Percentiles rank a stretch among this genome's conserved stretches.
Conservation (phyloP, 2,797 vertebrate genomes). For the Pagetopsis macropterus region DNA sequence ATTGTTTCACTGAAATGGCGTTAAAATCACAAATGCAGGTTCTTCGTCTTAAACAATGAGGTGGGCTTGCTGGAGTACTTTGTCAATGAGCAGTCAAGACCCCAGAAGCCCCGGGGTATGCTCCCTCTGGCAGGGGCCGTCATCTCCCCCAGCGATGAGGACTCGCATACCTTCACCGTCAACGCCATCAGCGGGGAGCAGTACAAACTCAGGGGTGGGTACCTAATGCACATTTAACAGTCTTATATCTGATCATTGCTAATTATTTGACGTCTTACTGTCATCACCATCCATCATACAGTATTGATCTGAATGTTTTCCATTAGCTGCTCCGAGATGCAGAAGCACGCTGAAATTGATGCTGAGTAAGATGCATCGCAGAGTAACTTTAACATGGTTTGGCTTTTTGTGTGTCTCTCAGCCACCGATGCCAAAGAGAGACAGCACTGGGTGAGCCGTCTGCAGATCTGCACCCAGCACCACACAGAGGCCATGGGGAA, state of each 20-base stretch:
- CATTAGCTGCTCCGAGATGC: constrained; percentile 59
- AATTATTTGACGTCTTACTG: constrained; percentile 9
- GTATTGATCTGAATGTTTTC: constrained; percentile 71
- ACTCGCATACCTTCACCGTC: constrained; percentile 98
- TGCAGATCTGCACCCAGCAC: constrained; percentile 97
- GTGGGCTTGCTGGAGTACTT: constrained; percentile 96
- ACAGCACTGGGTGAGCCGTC: constrained; percentile 98
- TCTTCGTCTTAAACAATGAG: constrained; percentile 98
- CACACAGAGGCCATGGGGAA: constrained; percentile 99
- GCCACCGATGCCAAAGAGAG: constrained; percentile 96
- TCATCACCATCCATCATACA: constrained; percentile 44
- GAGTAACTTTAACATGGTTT: constrained; percentile 28
- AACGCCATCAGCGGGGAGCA: constrained; percentile 98
- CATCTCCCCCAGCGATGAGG: constrained; percentile 98
- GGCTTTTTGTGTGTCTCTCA: constrained; percentile 61
- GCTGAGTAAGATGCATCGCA: constrained; percentile 20
- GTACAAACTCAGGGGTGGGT: constrained; percentile 95
- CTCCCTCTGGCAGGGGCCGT: constrained; percentile 95
- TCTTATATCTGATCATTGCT: background rate
- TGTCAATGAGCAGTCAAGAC: constrained; percentile 94
- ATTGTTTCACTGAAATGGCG: too few species aligned
- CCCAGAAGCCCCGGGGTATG: constrained; percentile 94
- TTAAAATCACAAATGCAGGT: constrained; percentile 67
- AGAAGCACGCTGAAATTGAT: constrained; percentile 40
- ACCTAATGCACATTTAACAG: background rate